phyloP scores from a whole-genome alignment of 2,888 invertebrate species.

The Aphodius sticticus region DNA sequence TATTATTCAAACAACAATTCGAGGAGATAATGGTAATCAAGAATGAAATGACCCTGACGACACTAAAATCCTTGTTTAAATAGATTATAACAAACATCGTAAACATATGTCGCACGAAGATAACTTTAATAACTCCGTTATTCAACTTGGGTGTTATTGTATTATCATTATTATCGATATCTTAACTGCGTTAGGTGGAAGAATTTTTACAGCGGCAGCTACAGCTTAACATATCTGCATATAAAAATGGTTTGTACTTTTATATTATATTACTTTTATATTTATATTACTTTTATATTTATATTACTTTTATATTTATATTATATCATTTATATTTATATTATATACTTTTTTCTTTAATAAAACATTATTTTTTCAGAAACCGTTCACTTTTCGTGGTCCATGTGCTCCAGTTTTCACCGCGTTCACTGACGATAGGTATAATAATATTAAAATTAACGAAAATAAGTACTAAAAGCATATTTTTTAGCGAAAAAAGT shows the following conservation, averaged over 20 bases:
- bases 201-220: background rate
- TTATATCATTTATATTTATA: slow-evolving; percentile 9
- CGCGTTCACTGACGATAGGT: slow-evolving; percentile 69
- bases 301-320: background rate
- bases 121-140: background rate
- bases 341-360: background rate
- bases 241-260: background rate
- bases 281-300: background rate
- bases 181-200: background rate
- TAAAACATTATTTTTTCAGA: slow-evolving; percentile 52
- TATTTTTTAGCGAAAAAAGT: slow-evolving; percentile 41
- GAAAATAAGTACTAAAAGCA: background rate
- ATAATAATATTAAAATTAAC: slow-evolving; percentile 33
- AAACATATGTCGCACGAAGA: background rate
- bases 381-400: slow-evolving; percentile 67
- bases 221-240: background rate
- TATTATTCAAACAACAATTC: background rate
- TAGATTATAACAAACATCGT: background rate
- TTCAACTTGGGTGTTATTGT: background rate
- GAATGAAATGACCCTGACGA: background rate
- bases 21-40: background rate
- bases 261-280: background rate
- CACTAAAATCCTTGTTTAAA: background rate
- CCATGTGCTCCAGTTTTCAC: slow-evolving; percentile 77
- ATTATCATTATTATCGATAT: background rate